phyloP scores from a whole-genome alignment of 2,113 vertebrate genomes.

The Trichomycterus rosablanca region DNA sequence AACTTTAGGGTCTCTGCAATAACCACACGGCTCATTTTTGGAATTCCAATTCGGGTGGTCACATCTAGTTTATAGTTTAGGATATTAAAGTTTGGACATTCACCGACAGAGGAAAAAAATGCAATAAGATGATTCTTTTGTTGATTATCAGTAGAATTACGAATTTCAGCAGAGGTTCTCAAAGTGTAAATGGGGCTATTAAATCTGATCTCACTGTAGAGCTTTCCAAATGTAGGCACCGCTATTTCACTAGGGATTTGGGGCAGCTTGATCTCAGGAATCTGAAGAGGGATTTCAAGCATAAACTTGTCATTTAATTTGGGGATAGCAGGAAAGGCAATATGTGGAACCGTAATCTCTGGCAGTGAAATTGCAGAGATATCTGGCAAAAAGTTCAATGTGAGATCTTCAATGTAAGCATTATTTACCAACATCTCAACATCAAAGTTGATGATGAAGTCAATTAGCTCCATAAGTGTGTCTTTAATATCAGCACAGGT shows the following conservation, averaged over 20 bases:
- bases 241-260: conserved; percentile 66
- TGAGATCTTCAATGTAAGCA: conserved; percentile 69
- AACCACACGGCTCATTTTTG: conserved; percentile 64
- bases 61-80: conserved; percentile 76
- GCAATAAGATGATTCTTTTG: conserved; percentile 67
- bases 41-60: conserved; percentile 67
- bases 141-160: conserved; percentile 65
- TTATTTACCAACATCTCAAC: conserved; percentile 66
- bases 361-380: conserved; percentile 65
- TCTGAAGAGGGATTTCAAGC: conserved; percentile 66
- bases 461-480: conserved; percentile 69
- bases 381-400: conserved; percentile 58
- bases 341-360: conserved; percentile 64
- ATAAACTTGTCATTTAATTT: conserved; percentile 66
- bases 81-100: conserved; percentile 63
- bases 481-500: conserved; percentile 76
- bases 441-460: conserved; percentile 72
- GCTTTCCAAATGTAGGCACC: conserved; percentile 80
- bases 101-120: conserved; percentile 67
- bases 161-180: conserved; percentile 68
- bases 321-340: conserved; percentile 73
- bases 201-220: conserved; percentile 73
- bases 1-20: conserved; percentile 75
- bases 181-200: conserved; percentile 74
- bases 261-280: conserved; percentile 74